phyloP scores from a whole-genome alignment of 2,888 invertebrate genomes.

The Aphodius sticticus region DNA sequence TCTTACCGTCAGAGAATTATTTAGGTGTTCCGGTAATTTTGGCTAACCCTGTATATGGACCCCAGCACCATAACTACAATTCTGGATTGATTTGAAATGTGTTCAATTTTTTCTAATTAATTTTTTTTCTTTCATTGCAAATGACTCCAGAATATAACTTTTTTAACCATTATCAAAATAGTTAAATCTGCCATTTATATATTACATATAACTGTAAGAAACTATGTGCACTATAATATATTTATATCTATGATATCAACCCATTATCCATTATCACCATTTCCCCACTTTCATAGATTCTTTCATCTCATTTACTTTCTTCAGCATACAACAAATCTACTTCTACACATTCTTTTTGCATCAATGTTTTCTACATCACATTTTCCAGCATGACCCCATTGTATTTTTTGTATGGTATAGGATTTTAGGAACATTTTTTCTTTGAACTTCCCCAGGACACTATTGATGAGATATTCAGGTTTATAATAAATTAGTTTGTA shows the following conservation, averaged over 20 bases:
- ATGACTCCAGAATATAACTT: too few species aligned
- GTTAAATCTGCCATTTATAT: too few species aligned
- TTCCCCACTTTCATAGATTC: neutral
- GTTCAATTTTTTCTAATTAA: too few species aligned
- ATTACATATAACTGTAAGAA: neutral
- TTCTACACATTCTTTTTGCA: neutral
- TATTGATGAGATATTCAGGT: neutral
- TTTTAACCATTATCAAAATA: too few species aligned
- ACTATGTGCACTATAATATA: slow-evolving; percentile 15
- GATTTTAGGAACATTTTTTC: neutral
- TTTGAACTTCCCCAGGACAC: neutral
- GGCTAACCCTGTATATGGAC: too few species aligned
- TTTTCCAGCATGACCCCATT: neutral
- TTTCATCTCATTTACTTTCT: neutral
- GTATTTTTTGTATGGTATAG: neutral
- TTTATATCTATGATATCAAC: neutral
- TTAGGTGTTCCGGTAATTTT: too few species aligned
- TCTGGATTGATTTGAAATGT: too few species aligned
- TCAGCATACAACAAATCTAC: neutral
- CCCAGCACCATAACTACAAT: too few species aligned
- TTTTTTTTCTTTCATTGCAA: too few species aligned
- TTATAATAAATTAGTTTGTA: neutral
- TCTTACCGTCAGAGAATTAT: too few species aligned
- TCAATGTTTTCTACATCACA: neutral
- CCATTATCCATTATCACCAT: neutral